A percentile compares a stretch with the other conserved stretches of the same genome.
Evolutionary conservation across 2,113 vertebrate genomes (phyloP).

Genomic region (Ascaphus truei): DNA sequence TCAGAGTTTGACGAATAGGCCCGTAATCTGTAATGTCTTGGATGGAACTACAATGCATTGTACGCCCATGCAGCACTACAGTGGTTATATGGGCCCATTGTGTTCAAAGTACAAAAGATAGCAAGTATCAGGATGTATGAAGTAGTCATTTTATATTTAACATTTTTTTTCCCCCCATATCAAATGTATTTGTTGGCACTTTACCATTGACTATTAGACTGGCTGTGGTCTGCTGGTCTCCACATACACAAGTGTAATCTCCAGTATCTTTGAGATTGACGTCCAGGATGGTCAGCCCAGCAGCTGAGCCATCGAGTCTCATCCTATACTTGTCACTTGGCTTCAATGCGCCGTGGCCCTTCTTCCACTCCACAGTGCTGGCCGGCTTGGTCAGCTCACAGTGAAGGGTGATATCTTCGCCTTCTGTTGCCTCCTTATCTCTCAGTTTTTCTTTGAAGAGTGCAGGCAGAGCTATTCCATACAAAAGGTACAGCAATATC

Average conservation of each 20-base stretch:
- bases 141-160: too few relatives aligned
- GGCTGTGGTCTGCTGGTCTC: slow-evolving; percentile 71
- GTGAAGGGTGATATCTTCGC: slow-evolving; percentile 53
- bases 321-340: slow-evolving; percentile 75
- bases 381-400: slow-evolving; percentile 64
- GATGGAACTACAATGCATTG: too few relatives aligned
- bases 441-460: slow-evolving; percentile 71
- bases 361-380: slow-evolving; percentile 73
- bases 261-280: slow-evolving; percentile 75
- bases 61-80: too few relatives aligned
- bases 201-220: slow-evolving; percentile 70
- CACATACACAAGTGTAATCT: slow-evolving; percentile 75
- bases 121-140: too few relatives aligned
- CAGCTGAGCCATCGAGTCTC: slow-evolving; percentile 57
- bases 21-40: too few relatives aligned
- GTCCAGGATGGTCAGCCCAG: slow-evolving; percentile 70
- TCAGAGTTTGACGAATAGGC: too few relatives aligned
- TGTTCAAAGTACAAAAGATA: too few relatives aligned
- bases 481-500: neutral
- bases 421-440: slow-evolving; percentile 70
- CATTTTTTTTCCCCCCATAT: too few relatives aligned
- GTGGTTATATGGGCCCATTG: too few relatives aligned
- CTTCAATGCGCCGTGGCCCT: slow-evolving; percentile 66
- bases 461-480: slow-evolving; percentile 39
- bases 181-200: too few relatives aligned